A percentile compares a stretch with the other conserved stretches of the same genome.
Evolutionary conservation across 2,113 vertebrate species (phyloP).

Genomic region (Scatophagus argus): DNA sequence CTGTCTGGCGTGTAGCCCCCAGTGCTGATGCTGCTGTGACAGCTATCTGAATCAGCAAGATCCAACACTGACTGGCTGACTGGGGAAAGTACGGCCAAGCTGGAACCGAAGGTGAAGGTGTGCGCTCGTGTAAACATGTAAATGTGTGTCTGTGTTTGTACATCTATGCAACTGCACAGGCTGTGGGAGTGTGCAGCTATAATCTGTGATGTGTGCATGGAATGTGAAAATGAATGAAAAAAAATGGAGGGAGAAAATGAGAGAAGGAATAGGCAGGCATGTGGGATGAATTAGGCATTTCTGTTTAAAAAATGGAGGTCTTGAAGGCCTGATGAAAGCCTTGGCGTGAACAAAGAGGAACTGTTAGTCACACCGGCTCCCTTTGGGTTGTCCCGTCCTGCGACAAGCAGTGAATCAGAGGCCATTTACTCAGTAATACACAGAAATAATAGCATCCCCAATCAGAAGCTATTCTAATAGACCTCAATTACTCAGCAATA

Average conservation of each 20-base stretch:
- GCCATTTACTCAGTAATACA: constrained; percentile 65
- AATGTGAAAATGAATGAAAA: constrained; percentile 31
- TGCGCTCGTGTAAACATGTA: neutral
- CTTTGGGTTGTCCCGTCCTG: constrained; percentile 48
- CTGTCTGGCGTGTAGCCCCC: constrained; percentile 61
- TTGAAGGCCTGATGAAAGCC: constrained; percentile 73
- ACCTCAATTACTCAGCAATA: constrained; percentile 59
- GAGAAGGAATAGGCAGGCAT: constrained; percentile 70
- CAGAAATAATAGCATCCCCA: constrained; percentile 67
- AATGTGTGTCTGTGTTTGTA: constrained; percentile 27
- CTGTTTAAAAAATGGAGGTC: constrained; percentile 70
- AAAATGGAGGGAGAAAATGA: constrained; percentile 8
- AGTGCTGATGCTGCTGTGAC: constrained; percentile 72
- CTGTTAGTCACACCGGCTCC: constrained; percentile 68
- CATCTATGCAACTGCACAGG: neutral
- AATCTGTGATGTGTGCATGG: constrained; percentile 4
- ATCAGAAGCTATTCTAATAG: constrained; percentile 72
- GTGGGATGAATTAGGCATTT: constrained; percentile 88
- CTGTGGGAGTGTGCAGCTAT: neutral
- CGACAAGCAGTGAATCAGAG: constrained; percentile 69
- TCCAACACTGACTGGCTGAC: constrained; percentile 74
- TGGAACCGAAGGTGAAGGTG: constrained; percentile 67
- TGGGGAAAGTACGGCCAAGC: constrained; percentile 68
- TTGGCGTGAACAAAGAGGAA: constrained; percentile 74
- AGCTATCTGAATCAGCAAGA: constrained; percentile 80